Conservation (phyloP, 1,140 invertebrate species). For the Pseudoatta argentina region DNA sequence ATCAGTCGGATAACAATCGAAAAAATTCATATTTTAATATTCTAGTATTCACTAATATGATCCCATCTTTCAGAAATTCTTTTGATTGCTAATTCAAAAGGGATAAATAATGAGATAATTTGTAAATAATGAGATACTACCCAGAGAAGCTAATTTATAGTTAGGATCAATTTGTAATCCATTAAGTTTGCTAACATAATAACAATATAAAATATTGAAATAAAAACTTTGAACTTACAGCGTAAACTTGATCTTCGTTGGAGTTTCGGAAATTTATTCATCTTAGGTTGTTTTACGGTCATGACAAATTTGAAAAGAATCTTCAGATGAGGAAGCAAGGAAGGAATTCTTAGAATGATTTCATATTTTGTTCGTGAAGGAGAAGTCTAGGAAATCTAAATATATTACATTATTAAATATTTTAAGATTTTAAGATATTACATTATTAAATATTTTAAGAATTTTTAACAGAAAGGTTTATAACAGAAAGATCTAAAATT, state of each 20-base stretch:
- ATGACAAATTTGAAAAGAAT: background rate
- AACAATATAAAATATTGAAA: no score
- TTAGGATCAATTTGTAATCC: no score
- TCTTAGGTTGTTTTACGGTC: background rate
- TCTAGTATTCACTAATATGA: no score
- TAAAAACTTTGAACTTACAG: no score
- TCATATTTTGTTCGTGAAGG: slow-evolving; percentile 20
- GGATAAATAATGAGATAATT: no score
- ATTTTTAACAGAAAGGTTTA: background rate
- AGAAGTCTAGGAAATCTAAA: slow-evolving; percentile 56
- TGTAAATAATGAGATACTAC: no score
- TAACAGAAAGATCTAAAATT: slow-evolving; percentile 16
- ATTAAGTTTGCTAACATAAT: no score
- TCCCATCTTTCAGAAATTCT: no score
- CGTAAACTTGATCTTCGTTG: slow-evolving; percentile 2
- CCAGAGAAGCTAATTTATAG: no score
- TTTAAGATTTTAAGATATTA: slow-evolving; percentile 28
- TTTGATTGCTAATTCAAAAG: no score
- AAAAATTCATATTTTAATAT: no score
- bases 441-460: slow-evolving; percentile 14
- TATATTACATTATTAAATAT: slow-evolving; percentile 22
- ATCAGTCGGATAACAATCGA: no score
- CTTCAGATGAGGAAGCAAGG: background rate
- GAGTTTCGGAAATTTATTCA: background rate
- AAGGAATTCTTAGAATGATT: background rate